Evolutionary conservation across 1,140 invertebrate genomes (phyloP).

Genomic region (Magallana ariakensis): DNA sequence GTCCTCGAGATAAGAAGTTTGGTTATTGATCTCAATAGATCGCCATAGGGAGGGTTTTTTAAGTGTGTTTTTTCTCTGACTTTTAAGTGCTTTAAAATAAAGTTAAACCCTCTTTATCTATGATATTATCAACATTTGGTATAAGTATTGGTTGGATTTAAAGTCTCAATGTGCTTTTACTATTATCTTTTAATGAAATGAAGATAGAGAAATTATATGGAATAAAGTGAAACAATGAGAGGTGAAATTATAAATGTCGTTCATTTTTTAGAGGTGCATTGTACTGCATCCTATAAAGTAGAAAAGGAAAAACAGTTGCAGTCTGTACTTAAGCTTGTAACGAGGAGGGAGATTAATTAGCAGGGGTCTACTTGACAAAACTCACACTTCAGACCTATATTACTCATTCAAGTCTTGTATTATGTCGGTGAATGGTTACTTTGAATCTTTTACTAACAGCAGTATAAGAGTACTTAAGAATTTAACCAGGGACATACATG

Average conservation of each 20-base stretch:
- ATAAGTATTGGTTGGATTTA: not conserved
- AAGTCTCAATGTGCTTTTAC: not conserved
- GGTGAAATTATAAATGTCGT: not conserved
- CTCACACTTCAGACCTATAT: not conserved
- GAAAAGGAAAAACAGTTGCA: not conserved
- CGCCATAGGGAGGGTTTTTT: conserved; percentile 13
- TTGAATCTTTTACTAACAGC: too few species aligned
- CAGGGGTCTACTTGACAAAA: not conserved
- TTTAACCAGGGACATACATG: too few species aligned
- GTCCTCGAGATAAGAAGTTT: conserved; percentile 8
- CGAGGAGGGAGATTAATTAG: not conserved
- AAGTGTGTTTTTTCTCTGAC: conserved; percentile 14
- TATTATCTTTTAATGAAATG: not conserved
- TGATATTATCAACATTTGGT: conserved; percentile 24
- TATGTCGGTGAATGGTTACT: not conserved
- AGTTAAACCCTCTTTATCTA: conserved; percentile 20
- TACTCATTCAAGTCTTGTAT: not conserved
- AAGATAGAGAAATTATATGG: not conserved
- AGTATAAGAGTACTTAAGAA: too few species aligned
- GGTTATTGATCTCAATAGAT: conserved; percentile 20
- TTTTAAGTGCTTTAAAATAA: conserved; percentile 29
- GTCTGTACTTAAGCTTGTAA: conserved; percentile 1
- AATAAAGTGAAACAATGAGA: not conserved
- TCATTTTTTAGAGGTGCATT: not conserved
- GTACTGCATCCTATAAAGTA: not conserved